phyloP scores from a whole-genome alignment of 2,888 invertebrate species.

The Endomychus coccineus region DNA sequence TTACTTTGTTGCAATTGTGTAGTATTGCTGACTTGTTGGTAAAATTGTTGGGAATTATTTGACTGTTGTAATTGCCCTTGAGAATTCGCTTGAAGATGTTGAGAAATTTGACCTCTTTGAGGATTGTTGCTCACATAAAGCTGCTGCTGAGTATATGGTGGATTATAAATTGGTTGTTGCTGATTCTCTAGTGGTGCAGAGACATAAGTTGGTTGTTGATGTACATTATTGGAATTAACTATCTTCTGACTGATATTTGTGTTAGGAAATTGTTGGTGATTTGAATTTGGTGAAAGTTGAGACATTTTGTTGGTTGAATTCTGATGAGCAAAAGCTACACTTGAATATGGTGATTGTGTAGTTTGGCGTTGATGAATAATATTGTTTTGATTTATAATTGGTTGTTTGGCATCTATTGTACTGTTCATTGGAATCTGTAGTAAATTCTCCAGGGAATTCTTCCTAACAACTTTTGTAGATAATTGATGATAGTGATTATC shows the following conservation, averaged over 20 bases:
- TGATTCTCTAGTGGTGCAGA: constrained; percentile 4
- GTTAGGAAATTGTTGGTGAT: too few relatives aligned
- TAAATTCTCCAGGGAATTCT: constrained; percentile 34
- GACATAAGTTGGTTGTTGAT: neutral
- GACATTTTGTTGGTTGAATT: too few relatives aligned
- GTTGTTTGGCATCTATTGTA: constrained; percentile 13
- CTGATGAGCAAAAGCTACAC: constrained; percentile 12
- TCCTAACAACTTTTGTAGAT: constrained; percentile 25
- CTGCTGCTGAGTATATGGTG: constrained; percentile 6
- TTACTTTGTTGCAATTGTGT: too few relatives aligned
- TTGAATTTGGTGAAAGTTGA: too few relatives aligned
- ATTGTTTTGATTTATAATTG: constrained; percentile 6
- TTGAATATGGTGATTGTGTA: constrained; percentile 10
- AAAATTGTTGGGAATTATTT: constrained; percentile 1
- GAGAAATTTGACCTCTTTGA: constrained; percentile 7
- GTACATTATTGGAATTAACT: too few relatives aligned
- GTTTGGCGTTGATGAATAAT: constrained; percentile 3
- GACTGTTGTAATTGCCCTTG: constrained; percentile 5
- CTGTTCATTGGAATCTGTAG: constrained; percentile 15
- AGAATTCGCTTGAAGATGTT: constrained; percentile 6
- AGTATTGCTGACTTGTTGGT: too few relatives aligned
- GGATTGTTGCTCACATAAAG: constrained; percentile 4
- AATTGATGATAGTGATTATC: constrained; percentile 5
- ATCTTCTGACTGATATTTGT: too few relatives aligned
- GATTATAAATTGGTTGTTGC: constrained; percentile 6